phyloP scores from a whole-genome alignment of 2,113 vertebrate genomes.

The Coregonus clupeaformis region DNA sequence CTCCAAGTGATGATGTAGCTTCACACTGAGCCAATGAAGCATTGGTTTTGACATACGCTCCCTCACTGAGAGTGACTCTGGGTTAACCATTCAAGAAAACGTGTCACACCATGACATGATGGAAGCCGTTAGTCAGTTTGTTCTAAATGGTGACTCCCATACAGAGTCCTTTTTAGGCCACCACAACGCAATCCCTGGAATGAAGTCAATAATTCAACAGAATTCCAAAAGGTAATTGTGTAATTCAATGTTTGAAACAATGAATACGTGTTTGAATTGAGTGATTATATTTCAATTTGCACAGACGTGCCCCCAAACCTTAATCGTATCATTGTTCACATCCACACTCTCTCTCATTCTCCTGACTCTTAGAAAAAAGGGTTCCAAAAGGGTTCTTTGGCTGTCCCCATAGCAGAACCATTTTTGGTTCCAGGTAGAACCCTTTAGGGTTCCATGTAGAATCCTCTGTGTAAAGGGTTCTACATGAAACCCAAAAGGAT shows the following conservation, averaged over 20 bases:
- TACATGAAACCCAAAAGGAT: too few relatives aligned
- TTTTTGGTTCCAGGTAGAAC: too few relatives aligned
- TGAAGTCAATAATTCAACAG: too few relatives aligned
- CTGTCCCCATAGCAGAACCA: too few relatives aligned
- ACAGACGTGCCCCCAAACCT: slow-evolving; percentile 37
- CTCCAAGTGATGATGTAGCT: neutral
- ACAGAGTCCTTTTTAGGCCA: neutral
- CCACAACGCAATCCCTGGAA: too few relatives aligned
- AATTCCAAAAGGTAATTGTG: too few relatives aligned
- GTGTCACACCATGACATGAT: neutral
- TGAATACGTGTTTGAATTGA: too few relatives aligned
- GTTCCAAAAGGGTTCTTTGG: too few relatives aligned
- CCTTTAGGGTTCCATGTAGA: too few relatives aligned
- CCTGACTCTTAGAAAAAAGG: neutral
- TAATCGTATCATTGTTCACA: too few relatives aligned
- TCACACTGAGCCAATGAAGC: neutral
- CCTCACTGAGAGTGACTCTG: neutral
- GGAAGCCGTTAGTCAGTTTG: neutral
- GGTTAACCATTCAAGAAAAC: neutral
- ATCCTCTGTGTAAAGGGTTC: too few relatives aligned
- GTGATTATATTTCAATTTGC: slow-evolving; percentile 52
- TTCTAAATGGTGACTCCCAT: neutral
- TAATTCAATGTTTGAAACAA: too few relatives aligned
- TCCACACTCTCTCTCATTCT: slow-evolving; percentile 23
- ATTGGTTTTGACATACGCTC: neutral